These are phyloP conservation scores for Oreochromis aureus DNA, from an alignment of 2,113 vertebrate genomes.

Conservation along the genomic window DNA sequence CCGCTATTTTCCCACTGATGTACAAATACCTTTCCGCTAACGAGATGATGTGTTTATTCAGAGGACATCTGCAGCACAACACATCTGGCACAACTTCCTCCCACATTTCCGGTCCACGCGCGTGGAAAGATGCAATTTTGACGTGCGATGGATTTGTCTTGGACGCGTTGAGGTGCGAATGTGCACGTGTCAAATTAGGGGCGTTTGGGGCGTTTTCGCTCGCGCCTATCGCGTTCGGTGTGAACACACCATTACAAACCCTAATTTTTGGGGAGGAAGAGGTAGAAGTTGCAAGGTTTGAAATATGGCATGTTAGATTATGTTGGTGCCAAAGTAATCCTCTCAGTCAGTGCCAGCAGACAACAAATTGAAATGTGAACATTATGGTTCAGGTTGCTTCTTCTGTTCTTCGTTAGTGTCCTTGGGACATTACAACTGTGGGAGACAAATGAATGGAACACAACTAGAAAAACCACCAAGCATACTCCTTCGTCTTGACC, in stretches of 20 bases:
- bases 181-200: no score
- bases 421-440: background rate
- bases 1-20: no score
- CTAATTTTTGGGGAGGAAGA: background rate
- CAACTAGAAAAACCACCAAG: background rate
- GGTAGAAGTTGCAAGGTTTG: background rate
- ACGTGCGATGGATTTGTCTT: no score
- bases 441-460: background rate
- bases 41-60: no score
- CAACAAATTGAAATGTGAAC: background rate
- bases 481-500: background rate
- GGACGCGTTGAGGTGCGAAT: no score
- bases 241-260: background rate
- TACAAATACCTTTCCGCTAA: no score
- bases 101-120: no score
- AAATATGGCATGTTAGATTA: background rate
- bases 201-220: no score
- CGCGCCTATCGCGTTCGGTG: no score
- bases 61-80: no score
- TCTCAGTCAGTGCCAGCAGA: background rate
- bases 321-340: background rate
- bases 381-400: background rate
- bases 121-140: no score
- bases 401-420: background rate
- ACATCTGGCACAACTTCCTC: no score